Base-by-base conservation (phyloP, 2,888 invertebrate species). In the Lasioglossum villosulum region DNA sequence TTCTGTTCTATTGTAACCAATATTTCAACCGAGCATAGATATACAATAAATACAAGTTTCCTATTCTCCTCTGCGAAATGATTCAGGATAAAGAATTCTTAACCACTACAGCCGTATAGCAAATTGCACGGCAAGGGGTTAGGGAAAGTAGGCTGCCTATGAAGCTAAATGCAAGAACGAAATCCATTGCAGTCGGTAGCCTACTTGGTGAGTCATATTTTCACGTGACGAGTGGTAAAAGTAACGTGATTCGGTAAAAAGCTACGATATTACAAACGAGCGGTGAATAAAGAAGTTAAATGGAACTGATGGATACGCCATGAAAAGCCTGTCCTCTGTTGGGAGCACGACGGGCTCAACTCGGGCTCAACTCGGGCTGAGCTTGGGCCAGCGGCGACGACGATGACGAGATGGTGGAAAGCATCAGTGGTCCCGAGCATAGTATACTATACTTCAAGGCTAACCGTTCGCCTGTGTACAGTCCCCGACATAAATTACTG, bases 391-490 rank as follows among this genome's bases (percentile, higher is more conserved):
- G 37, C 23, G 68, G 63, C 30, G 63, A 19, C 63, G 66, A 59
- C 75, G 75, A 73, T 81, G 87, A 81, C 75, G 88, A 86, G 90
- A 86, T 80, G 88, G 90, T 87, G 86, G 89, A 91, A 88, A 86
- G 88, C 90, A 92, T 90, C 89, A 86, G 83, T 80, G 88, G 84
- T 52, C 82, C 85, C 81, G 83, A 78, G 81, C 87, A 82, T 76
- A 88, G 90, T 84, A 91, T 37, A 89, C 30, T 63, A 63, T 19
- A 90, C 92, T 92, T 93, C 93, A 93, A 93, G 93, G 93, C 93
- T 93, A 93, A 91, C 93, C 93, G 90, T 93, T 92, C 91, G 89
- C 91, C 90, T 88, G 88, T 80, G 93, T 93, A 93, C 92, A 93
- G 93, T 93, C 93, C 81, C 75, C 42, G 70, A 73, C 88, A 91